Evolutionary conservation across 2,888 invertebrate species (phyloP), one percentile per base, ranked within the genome.

Genomic region (Imbricaverruca yamaguchii): DNA sequence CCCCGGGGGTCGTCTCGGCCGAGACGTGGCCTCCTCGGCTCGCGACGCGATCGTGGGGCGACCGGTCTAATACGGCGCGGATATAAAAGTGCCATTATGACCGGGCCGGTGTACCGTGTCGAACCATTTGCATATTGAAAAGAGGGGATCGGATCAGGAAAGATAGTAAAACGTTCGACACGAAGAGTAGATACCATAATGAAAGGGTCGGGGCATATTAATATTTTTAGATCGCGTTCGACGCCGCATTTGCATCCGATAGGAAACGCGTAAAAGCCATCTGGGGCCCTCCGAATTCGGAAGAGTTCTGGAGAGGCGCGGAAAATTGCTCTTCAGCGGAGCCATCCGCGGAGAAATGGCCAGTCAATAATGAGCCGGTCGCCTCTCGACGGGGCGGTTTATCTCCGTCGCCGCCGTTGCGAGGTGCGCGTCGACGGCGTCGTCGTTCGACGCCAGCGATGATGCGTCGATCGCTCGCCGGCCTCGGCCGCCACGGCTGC

Each of bases 101-200:
- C 74, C 74, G 55, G 74, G 74, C 21, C 21, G 21, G 74, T 74
- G 74, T 74, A 74, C 55, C 74, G 74, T 53, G 21, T 53, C 55
- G 55, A 21, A 3, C 74, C 53, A 74, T 74, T 74, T 74, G 74
- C 74, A 74, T 74, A 74, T 74, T 74, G 74, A 74, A 53, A 74
- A 74, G 74, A 74, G 74, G 74, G 74, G 74, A 55, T 74, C 74
- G 74, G 74, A 74, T 74, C 55, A 74, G 55, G 74, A 55, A 74
- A 74, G 74, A 74, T 74, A 74, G 74, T 74, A 74, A 74, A 74
- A 74, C 74, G 74, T 74, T 74, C 74, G 74, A 74, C 74, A 74
- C 74, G 74, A 74, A 74, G 21, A 55, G 74, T 53, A 74, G 74
- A 74, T 74, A 21, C 74, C 74, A 74, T 74, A 74, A 74, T 74